Evolutionary conservation across 2,797 vertebrate genomes (phyloP).

Genomic region (Sebastes dallii): DNA sequence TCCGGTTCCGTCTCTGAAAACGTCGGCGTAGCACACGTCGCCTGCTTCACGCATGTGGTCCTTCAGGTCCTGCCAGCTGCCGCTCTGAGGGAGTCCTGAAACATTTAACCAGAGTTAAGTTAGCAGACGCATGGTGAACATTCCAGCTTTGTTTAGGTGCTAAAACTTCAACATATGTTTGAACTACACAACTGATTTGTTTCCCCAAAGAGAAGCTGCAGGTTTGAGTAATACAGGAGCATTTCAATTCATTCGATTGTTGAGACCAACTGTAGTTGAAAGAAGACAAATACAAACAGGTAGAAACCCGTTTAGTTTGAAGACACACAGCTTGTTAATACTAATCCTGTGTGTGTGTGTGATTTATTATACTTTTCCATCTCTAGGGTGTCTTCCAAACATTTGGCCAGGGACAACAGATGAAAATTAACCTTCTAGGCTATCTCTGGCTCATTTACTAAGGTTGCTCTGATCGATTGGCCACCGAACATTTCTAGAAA

Average conservation of each 20-base stretch:
- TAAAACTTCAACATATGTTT: background rate
- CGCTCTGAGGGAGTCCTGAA: conserved; percentile 88
- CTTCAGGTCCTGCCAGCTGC: conserved; percentile 94
- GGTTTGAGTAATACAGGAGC: background rate
- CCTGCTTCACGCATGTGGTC: conserved; percentile 91
- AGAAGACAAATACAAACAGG: background rate
- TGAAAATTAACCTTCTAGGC: background rate
- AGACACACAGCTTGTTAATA: background rate
- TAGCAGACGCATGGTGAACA: background rate
- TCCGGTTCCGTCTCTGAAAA: conserved; percentile 89
- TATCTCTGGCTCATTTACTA: background rate
- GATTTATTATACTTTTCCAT: background rate
- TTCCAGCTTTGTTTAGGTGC: background rate
- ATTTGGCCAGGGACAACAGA: background rate
- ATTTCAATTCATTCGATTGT: background rate
- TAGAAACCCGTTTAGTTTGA: background rate
- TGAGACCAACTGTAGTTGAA: background rate
- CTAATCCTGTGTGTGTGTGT: background rate
- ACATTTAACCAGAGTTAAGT: background rate
- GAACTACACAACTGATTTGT: background rate
- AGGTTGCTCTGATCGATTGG: background rate
- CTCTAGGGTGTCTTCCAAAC: background rate
- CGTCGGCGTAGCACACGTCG: conserved; percentile 90
- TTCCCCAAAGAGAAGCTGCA: no score
- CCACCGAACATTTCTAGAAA: background rate